Evolutionary conservation across 2,797 vertebrate species (phyloP).

Genomic region (Nyctalus aviator): DNA sequence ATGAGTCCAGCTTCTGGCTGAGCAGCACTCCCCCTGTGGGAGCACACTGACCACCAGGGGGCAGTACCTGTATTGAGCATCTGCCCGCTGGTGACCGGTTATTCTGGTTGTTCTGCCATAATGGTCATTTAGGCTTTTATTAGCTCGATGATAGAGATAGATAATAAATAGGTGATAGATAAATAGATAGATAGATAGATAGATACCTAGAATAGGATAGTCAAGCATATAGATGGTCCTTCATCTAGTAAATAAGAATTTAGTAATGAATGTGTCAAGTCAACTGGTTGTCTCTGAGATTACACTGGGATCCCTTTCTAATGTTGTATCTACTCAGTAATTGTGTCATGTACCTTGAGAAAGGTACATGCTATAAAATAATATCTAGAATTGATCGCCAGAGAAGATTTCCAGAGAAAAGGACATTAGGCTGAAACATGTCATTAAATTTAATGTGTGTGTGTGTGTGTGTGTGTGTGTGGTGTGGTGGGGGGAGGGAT

Average conservation of each 20-base stretch:
- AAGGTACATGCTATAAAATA: background rate
- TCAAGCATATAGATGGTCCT: background rate
- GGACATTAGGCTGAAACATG: background rate
- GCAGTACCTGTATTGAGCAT: no score
- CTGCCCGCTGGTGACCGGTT: no score
- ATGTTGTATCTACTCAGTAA: background rate
- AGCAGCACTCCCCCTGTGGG: no score
- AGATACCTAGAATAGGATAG: background rate
- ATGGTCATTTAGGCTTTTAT: no score
- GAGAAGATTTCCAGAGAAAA: background rate
- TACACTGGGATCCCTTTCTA: background rate
- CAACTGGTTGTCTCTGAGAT: background rate
- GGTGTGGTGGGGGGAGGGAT: accelerated
- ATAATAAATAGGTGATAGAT: no score
- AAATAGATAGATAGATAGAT: no score
- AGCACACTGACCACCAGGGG: no score
- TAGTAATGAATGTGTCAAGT: background rate
- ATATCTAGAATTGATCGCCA: background rate
- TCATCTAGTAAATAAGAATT: background rate
- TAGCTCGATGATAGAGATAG: no score
- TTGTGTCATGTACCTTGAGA: background rate
- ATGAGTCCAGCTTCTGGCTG: no score
- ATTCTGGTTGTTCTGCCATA: no score
- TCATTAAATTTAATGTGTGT: background rate
- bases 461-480: background rate